A percentile compares a stretch with the other conserved stretches of the same genome.
These are phyloP conservation scores for Picus viridis DNA, from an alignment of 2,797 vertebrate species.

Conservation along the genomic window DNA sequence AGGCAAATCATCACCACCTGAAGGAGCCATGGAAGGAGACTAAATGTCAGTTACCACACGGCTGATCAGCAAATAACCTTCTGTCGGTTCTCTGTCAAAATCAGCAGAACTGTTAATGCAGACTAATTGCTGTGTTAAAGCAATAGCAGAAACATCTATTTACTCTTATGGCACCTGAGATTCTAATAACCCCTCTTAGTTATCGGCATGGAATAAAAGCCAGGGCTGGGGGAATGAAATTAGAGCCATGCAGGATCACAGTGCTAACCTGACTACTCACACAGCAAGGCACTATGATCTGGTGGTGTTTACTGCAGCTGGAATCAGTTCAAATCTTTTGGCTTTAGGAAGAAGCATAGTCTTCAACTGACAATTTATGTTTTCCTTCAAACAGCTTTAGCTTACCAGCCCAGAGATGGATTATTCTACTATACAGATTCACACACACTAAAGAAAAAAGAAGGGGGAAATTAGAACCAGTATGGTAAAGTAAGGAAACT, in stretches of 20 bases:
- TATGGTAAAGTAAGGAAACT: background rate
- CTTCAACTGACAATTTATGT: background rate
- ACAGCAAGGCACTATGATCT: background rate
- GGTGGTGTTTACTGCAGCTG: background rate
- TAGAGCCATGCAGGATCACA: background rate
- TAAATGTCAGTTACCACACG: accelerated
- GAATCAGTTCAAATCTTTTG: background rate
- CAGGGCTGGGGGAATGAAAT: background rate
- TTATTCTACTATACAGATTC: background rate
- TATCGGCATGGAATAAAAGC: background rate
- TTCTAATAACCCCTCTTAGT: background rate
- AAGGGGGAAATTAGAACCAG: background rate
- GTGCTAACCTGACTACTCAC: background rate
- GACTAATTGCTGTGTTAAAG: background rate
- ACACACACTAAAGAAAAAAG: background rate
- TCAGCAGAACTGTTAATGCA: background rate
- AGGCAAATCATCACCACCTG: accelerated
- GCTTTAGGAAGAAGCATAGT: background rate
- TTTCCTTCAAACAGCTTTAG: background rate
- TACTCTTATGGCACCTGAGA: background rate
- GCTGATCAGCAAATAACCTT: background rate
- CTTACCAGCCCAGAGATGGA: background rate
- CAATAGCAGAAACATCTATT: background rate
- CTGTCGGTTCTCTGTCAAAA: background rate
- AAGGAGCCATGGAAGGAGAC: background rate